Evolutionary conservation across 1,140 invertebrate species (phyloP).

Genomic region (Centruroides vittatus): DNA sequence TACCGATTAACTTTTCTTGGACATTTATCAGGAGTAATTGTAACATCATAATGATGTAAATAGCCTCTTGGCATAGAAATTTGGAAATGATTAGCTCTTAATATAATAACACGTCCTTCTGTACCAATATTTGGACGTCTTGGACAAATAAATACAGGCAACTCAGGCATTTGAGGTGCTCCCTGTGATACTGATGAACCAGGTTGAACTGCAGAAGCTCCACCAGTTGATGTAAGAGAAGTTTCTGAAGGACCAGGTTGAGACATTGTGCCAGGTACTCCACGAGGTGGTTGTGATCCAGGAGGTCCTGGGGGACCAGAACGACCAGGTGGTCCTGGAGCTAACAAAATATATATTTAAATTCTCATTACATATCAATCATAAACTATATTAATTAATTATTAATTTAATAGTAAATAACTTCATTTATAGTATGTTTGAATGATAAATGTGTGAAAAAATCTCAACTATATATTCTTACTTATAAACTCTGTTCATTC

Average conservation of each 20-base stretch:
- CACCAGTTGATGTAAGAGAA: slow-evolving; percentile 2
- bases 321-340: slow-evolving; percentile 1
- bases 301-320: slow-evolving; percentile 4
- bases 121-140: slow-evolving; percentile 64
- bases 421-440: too few relatives aligned
- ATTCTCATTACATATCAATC: too few relatives aligned
- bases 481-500: too few relatives aligned
- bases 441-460: too few relatives aligned
- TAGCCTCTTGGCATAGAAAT: slow-evolving; percentile 97
- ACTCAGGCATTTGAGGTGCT: slow-evolving; percentile 7
- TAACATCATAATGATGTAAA: slow-evolving; percentile 98
- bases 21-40: slow-evolving; percentile 98
- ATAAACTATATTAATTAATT: too few relatives aligned
- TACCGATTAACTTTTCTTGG: slow-evolving; percentile 85
- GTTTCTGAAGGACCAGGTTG: slow-evolving; percentile 1
- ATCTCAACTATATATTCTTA: too few relatives aligned
- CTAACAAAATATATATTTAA: too few relatives aligned
- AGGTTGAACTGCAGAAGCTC: too few relatives aligned
- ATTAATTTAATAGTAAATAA: too few relatives aligned
- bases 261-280: background rate
- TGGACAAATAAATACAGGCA: slow-evolving; percentile 32
- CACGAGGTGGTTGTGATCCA: background rate
- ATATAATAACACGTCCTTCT: slow-evolving; percentile 84
- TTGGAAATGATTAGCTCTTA: slow-evolving; percentile 98
- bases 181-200: too few relatives aligned